Conservation (phyloP, 2,113 vertebrate genomes). For the Turnix velox region DNA sequence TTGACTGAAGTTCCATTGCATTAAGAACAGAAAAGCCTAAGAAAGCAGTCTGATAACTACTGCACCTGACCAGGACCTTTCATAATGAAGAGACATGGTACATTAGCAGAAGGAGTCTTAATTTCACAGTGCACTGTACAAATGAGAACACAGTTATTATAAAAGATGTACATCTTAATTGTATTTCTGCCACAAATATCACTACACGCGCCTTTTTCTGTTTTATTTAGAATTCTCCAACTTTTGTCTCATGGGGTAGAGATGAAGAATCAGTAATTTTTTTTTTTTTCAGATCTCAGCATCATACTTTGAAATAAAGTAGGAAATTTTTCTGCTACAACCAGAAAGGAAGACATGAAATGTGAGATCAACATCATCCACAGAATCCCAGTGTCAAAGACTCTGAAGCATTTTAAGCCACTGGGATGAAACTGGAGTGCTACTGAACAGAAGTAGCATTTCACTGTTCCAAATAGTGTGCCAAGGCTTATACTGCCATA, state of each 20-base stretch:
- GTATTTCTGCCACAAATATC: neutral
- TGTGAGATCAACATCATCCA: neutral
- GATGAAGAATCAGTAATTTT: neutral
- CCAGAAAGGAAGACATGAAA: neutral
- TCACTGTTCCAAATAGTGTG: neutral
- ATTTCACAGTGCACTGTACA: neutral
- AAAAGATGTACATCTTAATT: neutral
- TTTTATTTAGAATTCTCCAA: neutral
- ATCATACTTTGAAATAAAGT: neutral
- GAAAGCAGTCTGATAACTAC: neutral
- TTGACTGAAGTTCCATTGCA: neutral
- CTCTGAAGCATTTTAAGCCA: neutral
- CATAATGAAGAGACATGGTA: neutral
- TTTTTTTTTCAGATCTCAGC: neutral
- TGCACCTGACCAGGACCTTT: fast-evolving
- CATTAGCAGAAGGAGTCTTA: neutral
- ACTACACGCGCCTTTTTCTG: neutral
- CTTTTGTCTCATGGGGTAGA: neutral
- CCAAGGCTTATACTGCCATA: fast-evolving
- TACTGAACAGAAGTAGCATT: neutral
- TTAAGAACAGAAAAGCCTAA: neutral
- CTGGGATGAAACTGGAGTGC: too few species aligned
- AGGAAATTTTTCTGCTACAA: neutral
- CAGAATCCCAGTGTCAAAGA: neutral
- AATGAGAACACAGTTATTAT: neutral